Evolutionary conservation across 2,888 invertebrate species (phyloP).

Genomic region (Perdita meconis): DNA sequence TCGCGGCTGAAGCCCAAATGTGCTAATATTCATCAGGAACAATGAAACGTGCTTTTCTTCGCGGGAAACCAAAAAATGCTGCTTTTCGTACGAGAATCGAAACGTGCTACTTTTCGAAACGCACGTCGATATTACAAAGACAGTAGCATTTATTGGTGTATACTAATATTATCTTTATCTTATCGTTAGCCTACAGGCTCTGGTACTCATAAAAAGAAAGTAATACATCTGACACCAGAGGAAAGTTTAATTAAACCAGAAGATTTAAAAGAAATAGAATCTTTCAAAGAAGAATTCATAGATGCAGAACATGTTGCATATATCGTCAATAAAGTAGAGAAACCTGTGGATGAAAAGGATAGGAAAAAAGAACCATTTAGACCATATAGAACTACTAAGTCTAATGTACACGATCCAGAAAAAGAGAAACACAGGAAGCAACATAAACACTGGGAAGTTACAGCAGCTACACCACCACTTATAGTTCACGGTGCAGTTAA

Average conservation of each 20-base stretch:
- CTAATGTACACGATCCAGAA: constrained; percentile 86
- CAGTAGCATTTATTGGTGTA: too few species aligned
- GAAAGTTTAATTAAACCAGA: constrained; percentile 85
- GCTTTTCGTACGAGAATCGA: too few species aligned
- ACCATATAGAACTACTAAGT: constrained; percentile 86
- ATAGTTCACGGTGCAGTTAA: constrained; percentile 86
- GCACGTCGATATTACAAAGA: too few species aligned
- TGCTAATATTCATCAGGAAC: too few species aligned
- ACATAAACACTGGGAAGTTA: constrained; percentile 87
- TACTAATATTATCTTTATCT: constrained; percentile 17
- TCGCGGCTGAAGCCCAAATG: too few species aligned
- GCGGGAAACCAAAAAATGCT: too few species aligned
- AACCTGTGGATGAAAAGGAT: constrained; percentile 71
- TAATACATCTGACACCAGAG: constrained; percentile 84
- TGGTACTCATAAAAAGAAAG: constrained; percentile 85
- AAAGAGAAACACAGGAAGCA: constrained; percentile 85
- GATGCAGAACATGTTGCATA: constrained; percentile 85
- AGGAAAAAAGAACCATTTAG: constrained; percentile 84
- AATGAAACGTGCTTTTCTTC: too few species aligned
- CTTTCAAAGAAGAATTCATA: constrained; percentile 67
- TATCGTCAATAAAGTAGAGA: constrained; percentile 85
- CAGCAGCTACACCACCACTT: constrained; percentile 88
- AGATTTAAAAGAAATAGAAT: constrained; percentile 85
- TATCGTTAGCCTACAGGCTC: constrained; percentile 80
- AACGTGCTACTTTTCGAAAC: too few species aligned